Evolutionary conservation across 2,113 vertebrate species (phyloP), one percentile per base, ranked within the genome.

Genomic region (Engystomops pustulosus): DNA sequence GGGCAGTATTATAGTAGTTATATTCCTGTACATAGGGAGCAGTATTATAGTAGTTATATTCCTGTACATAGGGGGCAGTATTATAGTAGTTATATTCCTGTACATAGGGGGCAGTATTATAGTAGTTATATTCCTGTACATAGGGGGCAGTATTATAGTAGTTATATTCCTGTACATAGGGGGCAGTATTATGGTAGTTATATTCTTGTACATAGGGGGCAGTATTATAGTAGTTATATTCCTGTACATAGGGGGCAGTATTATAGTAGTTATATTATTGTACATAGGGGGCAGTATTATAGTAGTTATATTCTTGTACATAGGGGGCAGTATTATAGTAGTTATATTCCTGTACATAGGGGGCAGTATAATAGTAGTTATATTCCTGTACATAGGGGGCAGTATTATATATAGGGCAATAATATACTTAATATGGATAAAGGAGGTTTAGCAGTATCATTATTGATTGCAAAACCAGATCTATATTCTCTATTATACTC

Each of bases 221-320:
- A 58, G 20, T 58, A 23, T 58, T 58, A 58, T 58, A 58, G 53
- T 58, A 58, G 53, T 58, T 58, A 58, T 58, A 58, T 58, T 58
- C 53, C 25, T 58, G 53, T 58, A 58, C 3, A 18, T 9, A 25
- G n/a, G 53, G n/a, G 8, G 53, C 51, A 53, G 20, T 10, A n/a
- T 53, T 53, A n/a, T n/a, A 58, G 53, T 58, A 58, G 53, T 58
- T 58, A 58, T 41, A 41, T 41, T 41, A 4, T 41, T 41, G 38
- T 41, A 41, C 38, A 41, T 41, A 41, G 38, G 38, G 12, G 44
- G 44, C 12, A n/a, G 51, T n/a, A n/a, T 53, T 53, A n/a, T n/a
- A 58, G 53, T 58, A 58, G 53, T 58, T 58, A 58, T 58, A 23
- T 58, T 58, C 53, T 58, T 23, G 20, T 25, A 58, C 9, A 58